These are phyloP conservation scores for Corynorhinus townsendii DNA, from an alignment of 2,113 vertebrate genomes.

Conservation along the genomic window DNA sequence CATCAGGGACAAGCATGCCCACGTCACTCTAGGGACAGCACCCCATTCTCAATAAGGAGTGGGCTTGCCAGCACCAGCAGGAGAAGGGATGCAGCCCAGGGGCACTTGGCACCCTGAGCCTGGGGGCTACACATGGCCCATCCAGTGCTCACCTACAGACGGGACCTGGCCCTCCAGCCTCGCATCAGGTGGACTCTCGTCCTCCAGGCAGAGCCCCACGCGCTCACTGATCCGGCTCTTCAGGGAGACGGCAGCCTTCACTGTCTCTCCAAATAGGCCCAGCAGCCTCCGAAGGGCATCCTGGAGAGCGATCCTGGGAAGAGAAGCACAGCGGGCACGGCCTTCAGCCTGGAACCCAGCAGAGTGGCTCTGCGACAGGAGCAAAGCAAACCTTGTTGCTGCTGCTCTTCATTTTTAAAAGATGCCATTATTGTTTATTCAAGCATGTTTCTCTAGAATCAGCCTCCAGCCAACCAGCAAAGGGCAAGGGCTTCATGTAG, in stretches of 20 bases:
- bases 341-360: background rate
- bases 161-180: background rate
- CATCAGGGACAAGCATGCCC: background rate
- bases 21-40: background rate
- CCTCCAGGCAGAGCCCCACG: conserved; percentile 79
- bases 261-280: conserved; percentile 86
- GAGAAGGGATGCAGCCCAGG: background rate
- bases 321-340: background rate
- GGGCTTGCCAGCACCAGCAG: background rate
- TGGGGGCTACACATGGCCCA: background rate
- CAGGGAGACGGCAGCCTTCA: conserved; percentile 79
- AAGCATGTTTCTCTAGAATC: background rate
- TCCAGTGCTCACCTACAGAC: background rate
- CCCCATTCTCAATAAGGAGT: background rate
- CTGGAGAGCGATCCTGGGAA: conserved; percentile 81
- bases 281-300: conserved; percentile 83
- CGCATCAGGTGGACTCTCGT: fast-evolving
- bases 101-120: fast-evolving
- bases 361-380: background rate
- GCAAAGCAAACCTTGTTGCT: too few species aligned
- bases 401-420: background rate
- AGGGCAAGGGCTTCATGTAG: background rate
- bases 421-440: too few species aligned
- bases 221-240: conserved; percentile 88
- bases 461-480: background rate